A percentile compares a stretch with the other conserved stretches of the same genome.
phyloP scores from a whole-genome alignment of 2,113 vertebrate genomes.

The Lophochroa leadbeateri region DNA sequence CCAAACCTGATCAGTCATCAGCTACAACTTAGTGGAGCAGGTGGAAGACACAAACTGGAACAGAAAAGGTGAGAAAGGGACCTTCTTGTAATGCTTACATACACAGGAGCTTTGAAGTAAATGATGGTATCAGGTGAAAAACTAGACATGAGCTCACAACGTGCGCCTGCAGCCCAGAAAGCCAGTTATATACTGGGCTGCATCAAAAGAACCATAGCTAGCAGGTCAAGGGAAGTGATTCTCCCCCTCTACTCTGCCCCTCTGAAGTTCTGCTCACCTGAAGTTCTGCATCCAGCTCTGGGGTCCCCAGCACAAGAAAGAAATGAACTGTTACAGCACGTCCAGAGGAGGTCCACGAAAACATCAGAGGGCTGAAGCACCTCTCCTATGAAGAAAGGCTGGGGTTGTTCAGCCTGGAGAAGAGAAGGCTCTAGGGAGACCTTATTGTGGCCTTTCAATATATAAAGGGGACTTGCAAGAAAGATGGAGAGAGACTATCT shows the following conservation, averaged over 20 bases:
- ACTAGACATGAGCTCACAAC: not conserved
- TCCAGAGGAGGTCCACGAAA: not conserved
- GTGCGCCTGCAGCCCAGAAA: not conserved
- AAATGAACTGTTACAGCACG: rapidly evolving
- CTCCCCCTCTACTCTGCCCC: not conserved
- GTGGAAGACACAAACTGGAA: not conserved
- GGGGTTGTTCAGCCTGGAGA: not conserved
- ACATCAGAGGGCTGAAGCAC: too few species aligned
- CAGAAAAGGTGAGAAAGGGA: not conserved
- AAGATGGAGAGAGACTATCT: not conserved
- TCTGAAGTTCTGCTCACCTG: not conserved
- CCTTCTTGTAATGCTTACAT: not conserved
- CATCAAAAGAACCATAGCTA: not conserved
- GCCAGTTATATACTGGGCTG: not conserved
- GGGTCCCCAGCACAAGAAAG: not conserved
- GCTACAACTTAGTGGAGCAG: not conserved
- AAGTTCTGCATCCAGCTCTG: not conserved
- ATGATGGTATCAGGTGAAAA: not conserved
- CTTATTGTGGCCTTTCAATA: not conserved
- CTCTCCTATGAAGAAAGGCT: too few species aligned
- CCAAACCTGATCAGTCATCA: not conserved
- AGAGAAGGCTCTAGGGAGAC: not conserved
- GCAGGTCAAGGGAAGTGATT: not conserved
- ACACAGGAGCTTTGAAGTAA: not conserved
- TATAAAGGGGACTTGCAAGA: not conserved